Percentiles rank a stretch among this genome's conserved stretches.
These are phyloP conservation scores for Drosophila tsacasi DNA, from an alignment of 1,140 invertebrate species.

Conservation along the genomic window DNA sequence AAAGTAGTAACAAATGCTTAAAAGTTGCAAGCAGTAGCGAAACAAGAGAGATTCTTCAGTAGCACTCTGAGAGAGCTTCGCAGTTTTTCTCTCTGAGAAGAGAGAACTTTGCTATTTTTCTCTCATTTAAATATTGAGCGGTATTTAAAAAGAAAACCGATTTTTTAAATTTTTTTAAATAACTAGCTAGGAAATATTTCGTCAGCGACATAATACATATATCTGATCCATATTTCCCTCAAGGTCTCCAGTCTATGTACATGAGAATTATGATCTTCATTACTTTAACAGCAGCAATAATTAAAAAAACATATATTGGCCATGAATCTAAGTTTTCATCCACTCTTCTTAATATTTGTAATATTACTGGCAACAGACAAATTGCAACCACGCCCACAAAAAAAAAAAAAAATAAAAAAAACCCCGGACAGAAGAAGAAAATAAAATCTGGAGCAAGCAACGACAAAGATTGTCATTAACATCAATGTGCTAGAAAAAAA, in stretches of 20 bases:
- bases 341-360: not conserved
- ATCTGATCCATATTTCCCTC: not conserved
- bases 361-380: slow-evolving; percentile 5
- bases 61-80: not conserved
- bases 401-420: not conserved
- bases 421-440: not conserved
- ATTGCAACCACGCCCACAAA: slow-evolving; percentile 20
- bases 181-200: not conserved
- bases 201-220: not conserved
- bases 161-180: too few species aligned
- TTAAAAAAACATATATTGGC: not conserved
- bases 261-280: not conserved
- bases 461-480: slow-evolving; percentile 50
- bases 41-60: not conserved
- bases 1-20: not conserved
- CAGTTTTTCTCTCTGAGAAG: not conserved
- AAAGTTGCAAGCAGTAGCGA: not conserved
- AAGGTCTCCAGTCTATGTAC: not conserved
- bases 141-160: too few species aligned
- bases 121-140: too few species aligned
- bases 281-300: not conserved
- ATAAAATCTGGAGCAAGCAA: slow-evolving; percentile 7
- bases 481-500: slow-evolving; percentile 48
- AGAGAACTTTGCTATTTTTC: too few species aligned
- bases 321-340: not conserved